Conservation (phyloP, 2,797 vertebrate genomes). For the Phrynocephalus vlangalii region DNA sequence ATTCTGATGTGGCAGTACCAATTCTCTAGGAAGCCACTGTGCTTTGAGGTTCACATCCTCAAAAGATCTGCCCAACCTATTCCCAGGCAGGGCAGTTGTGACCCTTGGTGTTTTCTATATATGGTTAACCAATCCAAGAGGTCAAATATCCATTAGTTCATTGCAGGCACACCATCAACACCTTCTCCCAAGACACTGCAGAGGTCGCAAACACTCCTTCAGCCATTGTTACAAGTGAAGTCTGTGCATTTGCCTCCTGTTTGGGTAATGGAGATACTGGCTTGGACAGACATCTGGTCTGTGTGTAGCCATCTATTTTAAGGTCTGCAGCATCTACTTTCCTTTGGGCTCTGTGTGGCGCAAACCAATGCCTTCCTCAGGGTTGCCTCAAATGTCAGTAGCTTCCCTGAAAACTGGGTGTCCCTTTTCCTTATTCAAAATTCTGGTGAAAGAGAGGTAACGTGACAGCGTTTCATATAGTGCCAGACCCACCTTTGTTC, state of each 20-base stretch:
- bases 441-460: background rate
- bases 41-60: background rate
- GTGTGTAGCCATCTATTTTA: slow-evolving; percentile 34
- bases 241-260: background rate
- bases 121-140: background rate
- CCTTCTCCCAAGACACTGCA: background rate
- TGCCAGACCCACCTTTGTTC: too few relatives aligned
- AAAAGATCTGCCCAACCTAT: background rate
- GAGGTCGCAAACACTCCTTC: background rate
- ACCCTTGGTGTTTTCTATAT: too few relatives aligned
- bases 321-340: slow-evolving; percentile 39
- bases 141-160: background rate
- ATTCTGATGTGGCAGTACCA: background rate
- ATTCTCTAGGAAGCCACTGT: background rate
- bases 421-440: background rate
- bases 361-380: slow-evolving; percentile 21
- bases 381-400: slow-evolving; percentile 27
- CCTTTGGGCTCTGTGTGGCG: slow-evolving; percentile 32
- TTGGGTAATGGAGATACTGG: slow-evolving; percentile 16
- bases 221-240: background rate
- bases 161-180: background rate
- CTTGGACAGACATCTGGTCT: slow-evolving; percentile 34
- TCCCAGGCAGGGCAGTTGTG: too few relatives aligned
- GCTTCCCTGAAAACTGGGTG: background rate
- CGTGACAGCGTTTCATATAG: background rate